A percentile compares a stretch with the other conserved stretches of the same genome.
Conservation (phyloP, 2,113 vertebrate species). For the Chaetorhynchus papuensis region DNA sequence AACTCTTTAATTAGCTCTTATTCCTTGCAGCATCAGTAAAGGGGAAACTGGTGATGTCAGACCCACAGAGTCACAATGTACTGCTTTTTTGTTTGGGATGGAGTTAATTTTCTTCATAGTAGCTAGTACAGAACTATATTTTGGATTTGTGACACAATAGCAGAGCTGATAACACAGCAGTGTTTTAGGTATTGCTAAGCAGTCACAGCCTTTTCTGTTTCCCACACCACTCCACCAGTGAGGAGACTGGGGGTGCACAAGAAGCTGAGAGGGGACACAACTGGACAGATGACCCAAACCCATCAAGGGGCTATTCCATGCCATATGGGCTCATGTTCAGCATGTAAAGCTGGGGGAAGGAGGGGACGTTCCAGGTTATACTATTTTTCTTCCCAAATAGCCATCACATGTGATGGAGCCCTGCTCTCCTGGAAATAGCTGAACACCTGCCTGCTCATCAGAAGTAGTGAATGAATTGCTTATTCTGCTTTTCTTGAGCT, state of each 20-base stretch:
- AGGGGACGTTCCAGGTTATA: accelerated
- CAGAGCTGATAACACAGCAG: not conserved
- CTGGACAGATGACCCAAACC: accelerated
- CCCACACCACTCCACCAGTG: accelerated
- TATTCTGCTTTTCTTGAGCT: not conserved
- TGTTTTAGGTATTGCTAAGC: not conserved
- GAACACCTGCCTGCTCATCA: not conserved
- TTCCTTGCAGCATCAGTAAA: not conserved
- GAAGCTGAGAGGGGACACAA: not conserved
- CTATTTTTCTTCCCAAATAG: not conserved
- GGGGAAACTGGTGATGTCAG: not conserved
- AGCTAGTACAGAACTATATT: not conserved
- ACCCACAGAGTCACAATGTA: not conserved
- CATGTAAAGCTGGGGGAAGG: not conserved
- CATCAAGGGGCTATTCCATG: not conserved
- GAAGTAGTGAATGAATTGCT: not conserved
- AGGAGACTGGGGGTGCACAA: accelerated
- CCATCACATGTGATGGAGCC: accelerated
- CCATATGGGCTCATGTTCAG: not conserved
- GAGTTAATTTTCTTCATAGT: not conserved
- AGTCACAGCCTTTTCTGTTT: not conserved
- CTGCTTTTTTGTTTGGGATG: not conserved
- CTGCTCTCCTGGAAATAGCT: not conserved
- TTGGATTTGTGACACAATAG: not conserved
- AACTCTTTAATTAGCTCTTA: not conserved